phyloP scores from a whole-genome alignment of 2,888 invertebrate genomes.

The Acleris sparsana region DNA sequence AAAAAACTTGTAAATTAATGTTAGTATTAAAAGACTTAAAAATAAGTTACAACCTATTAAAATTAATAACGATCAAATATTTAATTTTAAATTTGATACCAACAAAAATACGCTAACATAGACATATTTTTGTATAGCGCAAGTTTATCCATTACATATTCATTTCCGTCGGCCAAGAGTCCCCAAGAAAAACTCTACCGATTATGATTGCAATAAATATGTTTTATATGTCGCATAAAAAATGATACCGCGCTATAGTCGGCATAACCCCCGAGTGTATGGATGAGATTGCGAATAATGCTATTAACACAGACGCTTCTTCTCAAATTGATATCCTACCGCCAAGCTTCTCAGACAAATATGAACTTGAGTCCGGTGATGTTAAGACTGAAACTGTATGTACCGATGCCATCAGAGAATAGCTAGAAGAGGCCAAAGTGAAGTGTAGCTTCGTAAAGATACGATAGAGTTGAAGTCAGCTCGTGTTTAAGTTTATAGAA shows the following conservation, averaged over 20 bases:
- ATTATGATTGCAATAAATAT: constrained; percentile 83
- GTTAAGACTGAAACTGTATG: constrained; percentile 50
- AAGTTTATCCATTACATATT: constrained; percentile 56
- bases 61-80: too few species aligned
- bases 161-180: constrained; percentile 74
- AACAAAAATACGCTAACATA: background rate
- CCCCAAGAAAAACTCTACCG: constrained; percentile 74
- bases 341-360: constrained; percentile 47
- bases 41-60: too few species aligned
- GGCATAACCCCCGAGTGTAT: constrained; percentile 81
- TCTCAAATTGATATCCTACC: constrained; percentile 82
- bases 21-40: too few species aligned
- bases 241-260: constrained; percentile 77
- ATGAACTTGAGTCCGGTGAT: constrained; percentile 45
- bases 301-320: constrained; percentile 84
- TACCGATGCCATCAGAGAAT: constrained; percentile 48
- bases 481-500: constrained; percentile 50
- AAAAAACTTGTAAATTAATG: too few species aligned
- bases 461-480: constrained; percentile 47
- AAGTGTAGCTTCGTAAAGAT: constrained; percentile 47
- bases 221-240: constrained; percentile 83
- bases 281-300: constrained; percentile 84
- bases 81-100: background rate
- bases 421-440: constrained; percentile 43
- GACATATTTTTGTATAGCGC: constrained; percentile 10